Evolutionary conservation across 2,113 vertebrate species (phyloP).

Genomic region (Gadus chalcogrammus): DNA sequence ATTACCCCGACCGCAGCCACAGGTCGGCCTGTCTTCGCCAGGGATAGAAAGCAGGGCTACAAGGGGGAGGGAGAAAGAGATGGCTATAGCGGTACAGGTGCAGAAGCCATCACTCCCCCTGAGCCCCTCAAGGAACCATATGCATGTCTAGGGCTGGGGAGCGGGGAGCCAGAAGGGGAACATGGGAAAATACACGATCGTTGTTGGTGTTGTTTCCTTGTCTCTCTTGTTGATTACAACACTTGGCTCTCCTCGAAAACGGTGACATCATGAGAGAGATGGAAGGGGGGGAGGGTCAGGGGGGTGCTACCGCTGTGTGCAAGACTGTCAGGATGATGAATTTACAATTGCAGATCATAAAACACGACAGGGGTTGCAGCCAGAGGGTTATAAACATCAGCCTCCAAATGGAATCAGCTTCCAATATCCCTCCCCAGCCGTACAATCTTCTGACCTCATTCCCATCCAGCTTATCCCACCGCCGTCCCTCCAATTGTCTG

Average conservation of each 20-base stretch:
- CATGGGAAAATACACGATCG: conserved; percentile 22
- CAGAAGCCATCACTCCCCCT: conserved; percentile 17
- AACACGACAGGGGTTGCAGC: conserved; percentile 14
- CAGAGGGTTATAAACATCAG: conserved; percentile 33
- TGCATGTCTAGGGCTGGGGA: conserved; percentile 24
- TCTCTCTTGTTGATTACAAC: conserved; percentile 48
- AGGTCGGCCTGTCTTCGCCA: conserved; percentile 8
- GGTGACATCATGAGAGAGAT: conserved; percentile 28
- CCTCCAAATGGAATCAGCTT: conserved; percentile 20
- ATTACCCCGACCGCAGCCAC: neutral
- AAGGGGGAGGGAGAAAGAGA: conserved; percentile 24
- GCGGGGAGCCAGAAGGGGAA: neutral
- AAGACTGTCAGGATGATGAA: conserved; percentile 37
- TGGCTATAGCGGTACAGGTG: conserved; percentile 20
- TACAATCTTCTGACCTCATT: neutral
- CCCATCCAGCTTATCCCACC: too few species aligned
- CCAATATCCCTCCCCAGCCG: neutral
- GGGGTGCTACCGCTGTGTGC: conserved; percentile 18
- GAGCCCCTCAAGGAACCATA: conserved; percentile 32
- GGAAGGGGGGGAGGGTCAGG: conserved; percentile 5
- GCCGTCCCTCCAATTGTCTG: too few species aligned
- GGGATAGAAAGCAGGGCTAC: neutral
- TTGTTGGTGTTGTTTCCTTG: conserved; percentile 5
- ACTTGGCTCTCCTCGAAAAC: conserved; percentile 19
- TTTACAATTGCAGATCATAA: conserved; percentile 52